phyloP scores from a whole-genome alignment of 2,113 vertebrate genomes.

The Rhynchopsitta pachyrhyncha region DNA sequence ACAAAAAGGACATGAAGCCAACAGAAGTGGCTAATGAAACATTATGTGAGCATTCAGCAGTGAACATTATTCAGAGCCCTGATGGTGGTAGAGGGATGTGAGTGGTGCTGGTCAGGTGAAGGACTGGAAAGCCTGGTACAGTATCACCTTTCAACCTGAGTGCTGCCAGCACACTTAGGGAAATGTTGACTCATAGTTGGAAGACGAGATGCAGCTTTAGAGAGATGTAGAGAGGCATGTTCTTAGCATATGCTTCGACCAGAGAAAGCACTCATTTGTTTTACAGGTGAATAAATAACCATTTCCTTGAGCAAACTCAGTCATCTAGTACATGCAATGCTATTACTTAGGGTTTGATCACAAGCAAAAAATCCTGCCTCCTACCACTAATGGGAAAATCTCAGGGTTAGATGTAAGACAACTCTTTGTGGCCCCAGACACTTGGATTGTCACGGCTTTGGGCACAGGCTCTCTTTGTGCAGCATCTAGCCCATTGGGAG shows the following conservation, averaged over 20 bases:
- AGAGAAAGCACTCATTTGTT: background rate
- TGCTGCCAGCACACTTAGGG: conserved; percentile 30
- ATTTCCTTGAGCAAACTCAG: background rate
- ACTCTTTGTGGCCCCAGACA: background rate
- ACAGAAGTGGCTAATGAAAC: conserved; percentile 41
- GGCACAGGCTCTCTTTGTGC: background rate
- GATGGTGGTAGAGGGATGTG: background rate
- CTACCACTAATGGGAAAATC: background rate
- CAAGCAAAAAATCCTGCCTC: background rate
- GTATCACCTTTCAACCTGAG: conserved; percentile 40
- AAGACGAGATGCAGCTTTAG: background rate
- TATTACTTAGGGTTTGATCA: background rate
- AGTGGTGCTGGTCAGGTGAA: background rate
- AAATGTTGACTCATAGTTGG: background rate
- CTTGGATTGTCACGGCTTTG: background rate
- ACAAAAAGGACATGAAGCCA: conserved; percentile 13
- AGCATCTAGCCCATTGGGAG: background rate
- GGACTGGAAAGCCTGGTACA: background rate
- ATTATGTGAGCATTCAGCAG: conserved; percentile 12
- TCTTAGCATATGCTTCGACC: background rate
- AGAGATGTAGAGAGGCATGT: background rate
- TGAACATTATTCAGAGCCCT: background rate
- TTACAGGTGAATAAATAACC: conserved; percentile 40
- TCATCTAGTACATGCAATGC: background rate
- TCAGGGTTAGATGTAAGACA: background rate